phyloP scores from a whole-genome alignment of 2,888 invertebrate genomes.

The Papilio protenor region DNA sequence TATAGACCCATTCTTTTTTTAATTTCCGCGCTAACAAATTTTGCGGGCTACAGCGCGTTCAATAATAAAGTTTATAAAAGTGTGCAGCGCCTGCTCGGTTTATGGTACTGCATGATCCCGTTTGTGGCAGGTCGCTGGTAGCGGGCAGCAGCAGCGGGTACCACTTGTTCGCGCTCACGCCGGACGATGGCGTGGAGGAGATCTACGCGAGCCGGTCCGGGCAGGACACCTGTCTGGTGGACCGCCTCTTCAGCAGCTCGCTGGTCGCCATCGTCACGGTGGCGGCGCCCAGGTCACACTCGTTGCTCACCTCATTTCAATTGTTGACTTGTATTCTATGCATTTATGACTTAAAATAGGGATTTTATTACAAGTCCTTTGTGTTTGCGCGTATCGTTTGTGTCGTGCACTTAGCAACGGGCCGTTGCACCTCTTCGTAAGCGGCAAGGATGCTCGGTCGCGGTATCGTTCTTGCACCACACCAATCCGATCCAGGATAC shows the following conservation, averaged over 20 bases:
- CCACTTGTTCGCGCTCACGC: conserved; percentile 92
- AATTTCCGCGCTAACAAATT: background rate
- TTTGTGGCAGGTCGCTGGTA: conserved; percentile 89
- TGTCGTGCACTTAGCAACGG: too few relatives aligned
- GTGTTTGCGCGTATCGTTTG: too few relatives aligned
- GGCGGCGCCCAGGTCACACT: conserved; percentile 91
- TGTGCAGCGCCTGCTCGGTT: background rate
- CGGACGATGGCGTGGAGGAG: conserved; percentile 93
- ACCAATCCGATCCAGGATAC: too few relatives aligned
- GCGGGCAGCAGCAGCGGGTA: conserved; percentile 97
- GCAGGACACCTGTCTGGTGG: conserved; percentile 95
- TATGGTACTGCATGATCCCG: conserved; percentile 38
- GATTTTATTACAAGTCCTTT: too few relatives aligned
- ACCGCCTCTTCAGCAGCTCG: conserved; percentile 98
- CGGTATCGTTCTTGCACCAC: too few relatives aligned
- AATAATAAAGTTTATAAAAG: background rate
- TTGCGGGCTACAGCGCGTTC: too few relatives aligned
- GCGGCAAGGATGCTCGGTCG: too few relatives aligned
- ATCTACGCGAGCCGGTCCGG: conserved; percentile 94
- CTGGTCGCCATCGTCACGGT: conserved; percentile 97
- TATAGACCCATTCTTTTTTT: too few relatives aligned
- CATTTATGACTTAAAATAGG: too few relatives aligned
- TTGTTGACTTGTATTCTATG: background rate
- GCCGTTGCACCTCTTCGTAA: too few relatives aligned
- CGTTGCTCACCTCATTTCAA: background rate